Percentiles rank a stretch among this genome's conserved stretches.
Conservation (phyloP, 2,797 vertebrate species). For the Epinephelus coioides region DNA sequence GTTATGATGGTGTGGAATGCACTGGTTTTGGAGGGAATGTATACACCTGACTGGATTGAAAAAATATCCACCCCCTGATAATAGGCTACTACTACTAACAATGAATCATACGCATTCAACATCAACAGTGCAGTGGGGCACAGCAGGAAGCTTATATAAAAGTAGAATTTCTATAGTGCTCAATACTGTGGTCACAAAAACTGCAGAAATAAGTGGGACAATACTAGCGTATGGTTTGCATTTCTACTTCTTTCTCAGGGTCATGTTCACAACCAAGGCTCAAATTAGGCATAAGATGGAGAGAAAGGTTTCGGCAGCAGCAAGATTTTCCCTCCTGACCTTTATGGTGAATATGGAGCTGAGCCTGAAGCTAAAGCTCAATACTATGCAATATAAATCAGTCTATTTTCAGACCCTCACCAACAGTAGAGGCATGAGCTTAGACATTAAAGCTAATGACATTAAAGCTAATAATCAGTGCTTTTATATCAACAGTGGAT, state of each 20-base stretch:
- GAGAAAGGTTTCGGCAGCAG: background rate
- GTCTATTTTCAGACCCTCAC: background rate
- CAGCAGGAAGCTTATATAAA: background rate
- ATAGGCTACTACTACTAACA: background rate
- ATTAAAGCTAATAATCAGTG: background rate
- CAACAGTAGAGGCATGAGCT: background rate
- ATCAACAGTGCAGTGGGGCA: background rate
- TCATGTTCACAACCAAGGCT: background rate
- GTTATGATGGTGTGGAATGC: background rate
- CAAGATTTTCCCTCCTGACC: background rate
- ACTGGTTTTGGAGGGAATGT: background rate
- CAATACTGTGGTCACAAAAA: background rate
- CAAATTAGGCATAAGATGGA: background rate
- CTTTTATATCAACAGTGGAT: background rate
- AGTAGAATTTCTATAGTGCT: background rate
- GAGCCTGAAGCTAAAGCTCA: constrained; percentile 2
- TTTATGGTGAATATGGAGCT: background rate
- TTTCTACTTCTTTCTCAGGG: background rate
- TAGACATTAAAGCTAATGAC: background rate
- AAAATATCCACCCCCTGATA: background rate
- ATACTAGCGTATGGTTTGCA: background rate
- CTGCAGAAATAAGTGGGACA: background rate
- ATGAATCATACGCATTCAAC: background rate
- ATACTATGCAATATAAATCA: background rate
- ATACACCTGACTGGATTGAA: background rate